Percentiles rank a stretch among this genome's conserved stretches.
These are phyloP conservation scores for Sphenopsis melanotis DNA, from an alignment of 2,797 vertebrate species.

Conservation along the genomic window DNA sequence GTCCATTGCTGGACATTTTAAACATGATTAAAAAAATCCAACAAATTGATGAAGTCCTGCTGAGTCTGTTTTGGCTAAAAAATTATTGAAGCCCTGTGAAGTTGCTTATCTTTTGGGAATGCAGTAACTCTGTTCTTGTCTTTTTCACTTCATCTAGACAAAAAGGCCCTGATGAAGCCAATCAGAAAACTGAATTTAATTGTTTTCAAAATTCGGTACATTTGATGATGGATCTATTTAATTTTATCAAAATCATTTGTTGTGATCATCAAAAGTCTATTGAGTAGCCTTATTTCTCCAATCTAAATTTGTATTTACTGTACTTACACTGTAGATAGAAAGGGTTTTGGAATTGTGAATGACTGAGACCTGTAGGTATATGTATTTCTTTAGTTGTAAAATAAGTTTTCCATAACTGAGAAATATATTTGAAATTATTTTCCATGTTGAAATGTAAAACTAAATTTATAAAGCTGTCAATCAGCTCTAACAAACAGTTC, in stretches of 20 bases:
- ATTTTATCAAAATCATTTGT: not conserved
- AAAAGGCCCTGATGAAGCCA: not conserved
- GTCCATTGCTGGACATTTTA: not conserved
- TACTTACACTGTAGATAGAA: not conserved
- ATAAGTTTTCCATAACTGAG: not conserved
- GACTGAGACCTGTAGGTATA: not conserved
- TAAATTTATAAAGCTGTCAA: not conserved
- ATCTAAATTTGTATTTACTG: not conserved
- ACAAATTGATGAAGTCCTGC: not conserved
- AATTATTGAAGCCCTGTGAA: not conserved
- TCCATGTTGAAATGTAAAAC: not conserved
- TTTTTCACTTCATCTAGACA: not conserved
- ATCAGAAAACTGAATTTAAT: not conserved
- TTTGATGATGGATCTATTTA: not conserved
- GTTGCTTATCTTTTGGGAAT: not conserved
- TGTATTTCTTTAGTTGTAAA: not conserved
- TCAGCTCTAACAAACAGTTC: not conserved
- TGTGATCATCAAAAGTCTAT: not conserved
- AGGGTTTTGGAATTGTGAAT: not conserved
- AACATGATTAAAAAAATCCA: not conserved
- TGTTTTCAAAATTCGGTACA: not conserved
- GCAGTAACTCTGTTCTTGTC: not conserved
- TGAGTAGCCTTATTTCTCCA: not conserved
- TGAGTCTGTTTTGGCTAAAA: not conserved
- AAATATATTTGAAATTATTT: not conserved